Percentiles rank a stretch among this genome's conserved stretches.
Conservation (phyloP, 53 echinoderm and acorn worm species). For the Paracentrotus lividus region DNA sequence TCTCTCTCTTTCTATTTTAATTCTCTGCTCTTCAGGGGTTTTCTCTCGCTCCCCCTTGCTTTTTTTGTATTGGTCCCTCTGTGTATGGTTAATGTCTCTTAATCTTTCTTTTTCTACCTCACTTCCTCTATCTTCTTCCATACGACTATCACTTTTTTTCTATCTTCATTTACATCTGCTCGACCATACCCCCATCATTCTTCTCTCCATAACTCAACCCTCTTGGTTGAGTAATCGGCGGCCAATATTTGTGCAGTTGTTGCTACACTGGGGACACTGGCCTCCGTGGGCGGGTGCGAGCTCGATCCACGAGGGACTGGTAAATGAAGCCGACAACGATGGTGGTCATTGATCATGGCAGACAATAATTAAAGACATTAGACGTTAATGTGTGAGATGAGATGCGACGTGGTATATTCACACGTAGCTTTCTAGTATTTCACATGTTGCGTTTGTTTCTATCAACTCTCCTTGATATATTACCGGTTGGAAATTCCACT, state of each 20-base stretch:
- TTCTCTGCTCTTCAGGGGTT: too few species aligned
- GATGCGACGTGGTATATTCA: background rate
- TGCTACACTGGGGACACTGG: constrained; percentile 27
- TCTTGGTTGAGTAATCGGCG: constrained; percentile 48
- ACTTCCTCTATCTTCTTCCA: background rate
- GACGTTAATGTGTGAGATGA: background rate
- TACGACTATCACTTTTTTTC: background rate
- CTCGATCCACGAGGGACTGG: constrained; percentile 38
- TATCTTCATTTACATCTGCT: background rate
- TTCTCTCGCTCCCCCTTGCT: too few species aligned
- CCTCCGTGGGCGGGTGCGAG: constrained; percentile 38
- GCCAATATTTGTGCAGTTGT: constrained; percentile 68
- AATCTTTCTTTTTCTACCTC: background rate
- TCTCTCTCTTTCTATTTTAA: background rate
- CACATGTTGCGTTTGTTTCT: constrained; percentile 27
- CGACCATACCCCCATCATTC: background rate
- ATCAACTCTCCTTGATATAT: constrained; percentile 22
- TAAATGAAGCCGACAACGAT: constrained; percentile 56
- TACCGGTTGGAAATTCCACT: background rate
- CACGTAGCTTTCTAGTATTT: constrained; percentile 5
- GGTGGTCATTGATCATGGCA: constrained; percentile 43
- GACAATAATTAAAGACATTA: constrained; percentile 17
- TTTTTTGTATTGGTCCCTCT: too few species aligned
- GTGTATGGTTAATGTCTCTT: too few species aligned
- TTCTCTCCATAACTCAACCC: constrained; percentile 2